Base-by-base conservation (phyloP, 2,113 vertebrate species). In the Excalfactoria chinensis region DNA sequence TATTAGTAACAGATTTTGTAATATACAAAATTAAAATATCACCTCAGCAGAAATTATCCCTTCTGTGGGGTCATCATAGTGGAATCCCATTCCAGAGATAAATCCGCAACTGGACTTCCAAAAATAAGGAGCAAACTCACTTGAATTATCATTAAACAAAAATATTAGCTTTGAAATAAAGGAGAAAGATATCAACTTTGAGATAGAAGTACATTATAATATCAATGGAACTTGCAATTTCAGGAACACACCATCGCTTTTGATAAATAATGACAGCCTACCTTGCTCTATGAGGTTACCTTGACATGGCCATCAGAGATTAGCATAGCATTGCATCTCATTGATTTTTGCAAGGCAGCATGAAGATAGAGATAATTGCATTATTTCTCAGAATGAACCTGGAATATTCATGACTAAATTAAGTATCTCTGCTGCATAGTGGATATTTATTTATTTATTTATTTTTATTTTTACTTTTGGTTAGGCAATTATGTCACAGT, bases 1-100 rank as follows among this genome's bases (percentile, higher is more conserved):
- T 89, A 80, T 56, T 18, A 34, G 32, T 44, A 28, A 79, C 32
- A 62, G 86, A 49, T 66, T 93, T 94, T 28, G 55, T 4, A 28
- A 34, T 51, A 14, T 56, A 93, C 71, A 23, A 64, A 64, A 60
- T 69, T 67, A 88, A 84, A 25, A 43, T 22, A 64, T 32, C 26
- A 62, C 11, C n/a, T 86, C 4, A 11, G 77, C 17, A 55, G 34
- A 14, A 91, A 84, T 69, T 2, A 1, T 34, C 4, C 26, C 73
- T 76, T 55, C 73, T 21, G 26, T 49, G 26, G 14, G 34, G 48
- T 89, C n/a, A 83, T 34, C 44, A 53, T 18, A 48, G 30, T 23
- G 23, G 44, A 44, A 59, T n/a, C 14, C 6, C 7, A 49, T 53
- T 83, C 44, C 43, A 63, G 41, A 88, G 35, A 88, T 41, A 93